Base-by-base conservation (phyloP, 2,113 vertebrate genomes). In the pig (Sus scrofa) region DNA sequence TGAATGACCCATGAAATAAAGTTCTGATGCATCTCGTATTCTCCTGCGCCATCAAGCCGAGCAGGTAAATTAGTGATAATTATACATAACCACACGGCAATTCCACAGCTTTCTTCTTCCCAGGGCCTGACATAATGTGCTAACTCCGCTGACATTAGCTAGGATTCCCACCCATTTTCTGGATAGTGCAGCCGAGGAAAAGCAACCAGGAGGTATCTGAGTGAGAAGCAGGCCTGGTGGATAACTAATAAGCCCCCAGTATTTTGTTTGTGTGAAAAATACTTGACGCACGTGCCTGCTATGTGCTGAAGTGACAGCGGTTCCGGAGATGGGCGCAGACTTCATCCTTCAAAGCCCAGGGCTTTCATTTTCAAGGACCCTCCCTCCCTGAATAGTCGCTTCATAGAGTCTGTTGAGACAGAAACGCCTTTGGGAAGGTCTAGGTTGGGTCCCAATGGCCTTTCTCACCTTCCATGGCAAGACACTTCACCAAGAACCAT, bases 241-340 rank as follows among this genome's bases (percentile, higher is more conserved):
- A 60, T 14, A 5, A 4, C 26, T 52, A 5, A 22, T 12, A 12
- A 12, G 32, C 10, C 71, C 56, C 26, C 3, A 8, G 6, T 67
- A 4, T 2, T 18, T 22, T 32, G 52, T 26, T 20, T 1, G 24
- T 10, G 34, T 44, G 4, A 14, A 6, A 30, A 15, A 9, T 7
- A 22, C 9, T n/a, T 32, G 34, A 22, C 0, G 1, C 27, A 0
- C 27, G 7, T 0, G 1, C 71, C 24, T 7, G 6, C 16, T 1
- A 1, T 0, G n/a, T 1, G 0, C 68, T 2, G 5, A 16, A 0
- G 30, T 5, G 37, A 7, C 7, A 3, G 10, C 0, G 56, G 1
- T 1, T 1, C 24, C 11, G 0, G 9, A 7, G 3, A 1, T 2
- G 14, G 18, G 5, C 10, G 0, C 3, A 58, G 58, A 1, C 7